Percentiles rank a stretch among this genome's conserved stretches.
Conservation (phyloP, 92 coral and sea anemone species). For the Pocillopora meandrina region DNA sequence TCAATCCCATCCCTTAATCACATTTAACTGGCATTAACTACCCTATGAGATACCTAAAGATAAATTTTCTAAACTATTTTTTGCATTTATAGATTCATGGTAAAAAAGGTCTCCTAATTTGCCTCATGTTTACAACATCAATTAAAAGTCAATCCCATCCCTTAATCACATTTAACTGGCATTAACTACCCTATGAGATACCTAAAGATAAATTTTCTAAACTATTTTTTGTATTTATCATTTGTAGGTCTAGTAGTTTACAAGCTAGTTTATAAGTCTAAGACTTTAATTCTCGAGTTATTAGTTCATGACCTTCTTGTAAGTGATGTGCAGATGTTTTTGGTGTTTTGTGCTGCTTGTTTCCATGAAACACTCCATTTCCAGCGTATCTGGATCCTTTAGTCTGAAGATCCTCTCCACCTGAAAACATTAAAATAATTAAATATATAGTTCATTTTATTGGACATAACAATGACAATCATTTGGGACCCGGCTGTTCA, state of each 20-base stretch:
- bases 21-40: not conserved
- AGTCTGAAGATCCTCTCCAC: slow-evolving; percentile 76
- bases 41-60: not conserved
- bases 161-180: not conserved
- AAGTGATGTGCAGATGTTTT: slow-evolving; percentile 89
- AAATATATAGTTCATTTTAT: too few relatives aligned
- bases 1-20: not conserved
- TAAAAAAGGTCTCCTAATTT: too few relatives aligned
- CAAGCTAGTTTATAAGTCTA: not conserved
- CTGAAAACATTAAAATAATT: slow-evolving; percentile 26
- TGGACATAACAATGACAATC: too few relatives aligned
- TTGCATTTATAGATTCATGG: not conserved
- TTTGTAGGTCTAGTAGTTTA: not conserved
- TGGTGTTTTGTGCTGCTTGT: slow-evolving; percentile 65
- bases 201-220: not conserved
- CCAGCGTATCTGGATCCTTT: slow-evolving; percentile 80
- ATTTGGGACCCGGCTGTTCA: too few relatives aligned
- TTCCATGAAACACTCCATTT: slow-evolving; percentile 79
- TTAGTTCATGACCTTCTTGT: slow-evolving; percentile 72
- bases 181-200: not conserved
- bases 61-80: not conserved
- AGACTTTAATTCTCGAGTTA: slow-evolving; percentile 13
- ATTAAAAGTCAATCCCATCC: not conserved
- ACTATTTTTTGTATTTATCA: not conserved
- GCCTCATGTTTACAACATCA: too few relatives aligned